Percentiles rank a stretch among this genome's conserved stretches.
Conservation (phyloP, 2,888 invertebrate genomes). For the Adela reaumurella region DNA sequence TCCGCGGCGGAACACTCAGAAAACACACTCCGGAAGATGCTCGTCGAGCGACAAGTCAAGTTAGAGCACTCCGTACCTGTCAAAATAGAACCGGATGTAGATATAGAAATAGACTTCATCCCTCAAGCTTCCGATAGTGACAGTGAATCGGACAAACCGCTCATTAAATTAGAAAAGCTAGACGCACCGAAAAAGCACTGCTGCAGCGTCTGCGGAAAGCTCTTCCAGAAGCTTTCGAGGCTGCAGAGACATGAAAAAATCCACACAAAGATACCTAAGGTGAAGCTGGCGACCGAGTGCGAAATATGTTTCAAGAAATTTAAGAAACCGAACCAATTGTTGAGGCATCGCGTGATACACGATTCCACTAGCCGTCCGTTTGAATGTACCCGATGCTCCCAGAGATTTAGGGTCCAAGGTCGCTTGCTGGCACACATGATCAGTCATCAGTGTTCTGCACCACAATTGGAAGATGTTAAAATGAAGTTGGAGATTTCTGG, state of each 20-base stretch:
- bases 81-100: constrained; percentile 8
- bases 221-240: constrained; percentile 10
- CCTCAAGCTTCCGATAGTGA: constrained; percentile 5
- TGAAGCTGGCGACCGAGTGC: constrained; percentile 8
- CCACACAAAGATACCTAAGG: constrained; percentile 4
- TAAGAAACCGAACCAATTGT: constrained; percentile 11
- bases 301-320: constrained; percentile 10
- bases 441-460: constrained; percentile 6
- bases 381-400: constrained; percentile 8
- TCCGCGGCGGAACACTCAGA: background rate
- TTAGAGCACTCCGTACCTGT: constrained; percentile 8
- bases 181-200: constrained; percentile 6
- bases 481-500: background rate
- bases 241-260: constrained; percentile 8
- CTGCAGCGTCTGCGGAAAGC: constrained; percentile 8
- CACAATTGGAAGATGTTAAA: background rate
- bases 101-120: too few relatives aligned
- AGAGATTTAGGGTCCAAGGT: constrained; percentile 10
- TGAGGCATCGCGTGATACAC: constrained; percentile 11
- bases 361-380: constrained; percentile 10
- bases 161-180: background rate
- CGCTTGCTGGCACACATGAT: constrained; percentile 9
- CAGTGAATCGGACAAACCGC: background rate
- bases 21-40: background rate
- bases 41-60: too few relatives aligned